Evolutionary conservation across 1,140 invertebrate genomes (phyloP), one percentile per base, ranked within the genome.

Genomic region (Drosophila watanabei): DNA sequence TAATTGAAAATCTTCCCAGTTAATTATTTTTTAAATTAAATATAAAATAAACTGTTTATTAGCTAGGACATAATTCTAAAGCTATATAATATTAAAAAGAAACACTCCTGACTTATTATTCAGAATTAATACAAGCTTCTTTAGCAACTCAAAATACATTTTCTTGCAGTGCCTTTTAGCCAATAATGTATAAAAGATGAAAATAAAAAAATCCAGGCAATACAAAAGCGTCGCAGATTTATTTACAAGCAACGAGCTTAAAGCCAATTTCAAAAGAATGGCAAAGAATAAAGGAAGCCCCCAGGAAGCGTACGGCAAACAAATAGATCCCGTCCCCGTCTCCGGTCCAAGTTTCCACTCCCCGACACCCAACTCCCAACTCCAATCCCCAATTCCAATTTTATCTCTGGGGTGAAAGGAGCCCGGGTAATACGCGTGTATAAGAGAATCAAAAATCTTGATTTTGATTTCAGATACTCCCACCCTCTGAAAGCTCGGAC

Each of bases 391-490:
- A 54, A 46, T 30, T 39, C 65, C 37, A 61, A 28, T 65, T 33
- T 30, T 51, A 59, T 71, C 13, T 43, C 13, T 2, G 48, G 58
- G 57, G 43, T 43, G 33, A 24, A 49, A 28, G 62, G 51, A 41
- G 35, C 33, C 33, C 20, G 43, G 65, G 68, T 79, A 79, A 84
- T 88, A 84, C 84, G 84, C 84, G 69, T 87, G 64, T 72, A 83
- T 79, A 88, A 89, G 83, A 69, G 86, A 89, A 89, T 89, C 85
- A 79, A 90, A 88, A 89, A 89, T 89, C 86, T 82, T 79, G 85
- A 89, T 89, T 89, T 89, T 89, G 85, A 89, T 89, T 89, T 89
- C 65, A 89, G 85, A 89, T 89, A 88, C 84, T 75, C 72, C 69
- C 71, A 54, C 73, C 64, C 64, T 10, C 16, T 14, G n/a, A 13